phyloP scores from a whole-genome alignment of 2,797 vertebrate genomes.

The Heliangelus exortis region DNA sequence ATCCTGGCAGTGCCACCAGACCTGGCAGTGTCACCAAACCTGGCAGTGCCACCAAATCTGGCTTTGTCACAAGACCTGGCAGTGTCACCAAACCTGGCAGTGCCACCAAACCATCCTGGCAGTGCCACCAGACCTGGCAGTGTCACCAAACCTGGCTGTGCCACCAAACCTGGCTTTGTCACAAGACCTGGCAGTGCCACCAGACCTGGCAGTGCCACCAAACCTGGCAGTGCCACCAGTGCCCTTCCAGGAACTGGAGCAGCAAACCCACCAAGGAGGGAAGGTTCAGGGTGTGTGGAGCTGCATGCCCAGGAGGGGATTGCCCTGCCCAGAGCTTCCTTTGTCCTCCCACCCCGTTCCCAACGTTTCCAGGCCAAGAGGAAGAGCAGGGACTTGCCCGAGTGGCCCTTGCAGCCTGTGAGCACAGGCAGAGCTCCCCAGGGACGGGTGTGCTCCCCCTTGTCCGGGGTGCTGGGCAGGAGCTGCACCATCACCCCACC shows the following conservation, averaged over 20 bases:
- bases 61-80: too few species aligned
- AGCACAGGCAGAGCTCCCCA: not conserved
- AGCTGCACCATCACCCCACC: not conserved
- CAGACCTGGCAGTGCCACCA: too few species aligned
- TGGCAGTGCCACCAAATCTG: too few species aligned
- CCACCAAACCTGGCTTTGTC: too few species aligned
- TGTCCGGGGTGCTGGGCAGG: not conserved
- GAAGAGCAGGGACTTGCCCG: not conserved
- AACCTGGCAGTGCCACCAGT: not conserved
- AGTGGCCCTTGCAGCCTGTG: not conserved
- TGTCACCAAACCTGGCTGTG: too few species aligned
- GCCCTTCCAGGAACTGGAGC: not conserved
- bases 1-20: too few species aligned
- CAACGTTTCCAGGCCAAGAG: not conserved
- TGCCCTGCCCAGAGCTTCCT: not conserved
- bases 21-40: too few species aligned
- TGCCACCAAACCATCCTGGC: too few species aligned
- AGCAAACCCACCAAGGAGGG: not conserved
- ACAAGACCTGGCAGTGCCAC: too few species aligned
- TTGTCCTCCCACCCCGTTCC: not conserved
- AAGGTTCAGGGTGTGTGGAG: accelerated
- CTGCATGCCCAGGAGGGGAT: not conserved
- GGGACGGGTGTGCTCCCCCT: not conserved
- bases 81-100: too few species aligned
- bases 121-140: too few species aligned